phyloP scores from a whole-genome alignment of 1,140 invertebrate genomes.

The Odontomachus brunneus region DNA sequence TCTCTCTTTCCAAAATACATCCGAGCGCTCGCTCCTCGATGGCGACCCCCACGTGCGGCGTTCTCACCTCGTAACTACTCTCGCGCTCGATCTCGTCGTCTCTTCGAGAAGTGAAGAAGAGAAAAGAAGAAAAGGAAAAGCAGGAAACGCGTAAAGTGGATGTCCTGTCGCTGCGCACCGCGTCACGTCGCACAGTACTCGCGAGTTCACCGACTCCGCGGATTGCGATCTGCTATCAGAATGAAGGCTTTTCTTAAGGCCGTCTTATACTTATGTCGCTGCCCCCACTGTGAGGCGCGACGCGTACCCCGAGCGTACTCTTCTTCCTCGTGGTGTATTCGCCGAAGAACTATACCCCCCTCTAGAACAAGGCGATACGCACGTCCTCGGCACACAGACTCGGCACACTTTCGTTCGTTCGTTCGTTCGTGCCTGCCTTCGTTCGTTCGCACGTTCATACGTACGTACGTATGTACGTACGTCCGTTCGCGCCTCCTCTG shows the following conservation, averaged over 20 bases:
- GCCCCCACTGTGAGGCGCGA: slow-evolving; percentile 76
- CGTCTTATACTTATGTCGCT: slow-evolving; percentile 81
- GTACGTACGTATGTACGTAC: too few species aligned
- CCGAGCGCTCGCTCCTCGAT: too few species aligned
- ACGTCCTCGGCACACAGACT: slow-evolving; percentile 22
- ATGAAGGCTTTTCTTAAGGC: slow-evolving; percentile 83
- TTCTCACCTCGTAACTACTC: too few species aligned
- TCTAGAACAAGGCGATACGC: slow-evolving; percentile 56
- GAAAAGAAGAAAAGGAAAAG: too few species aligned
- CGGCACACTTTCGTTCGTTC: slow-evolving; percentile 71
- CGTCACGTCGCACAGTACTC: background rate
- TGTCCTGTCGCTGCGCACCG: background rate
- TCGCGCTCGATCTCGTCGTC: too few species aligned
- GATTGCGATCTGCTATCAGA: slow-evolving; percentile 82
- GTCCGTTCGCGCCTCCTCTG: background rate
- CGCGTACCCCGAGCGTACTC: slow-evolving; percentile 48
- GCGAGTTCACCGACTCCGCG: slow-evolving; percentile 75
- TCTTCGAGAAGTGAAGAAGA: too few species aligned
- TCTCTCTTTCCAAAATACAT: too few species aligned
- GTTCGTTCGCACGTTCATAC: too few species aligned
- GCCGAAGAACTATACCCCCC: slow-evolving; percentile 63
- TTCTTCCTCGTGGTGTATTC: slow-evolving; percentile 34
- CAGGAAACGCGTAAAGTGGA: too few species aligned
- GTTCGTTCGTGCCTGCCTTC: background rate
- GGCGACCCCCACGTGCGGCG: too few species aligned